Conservation (phyloP, 2,797 vertebrate species). For the Pteronotus mesoamericanus region DNA sequence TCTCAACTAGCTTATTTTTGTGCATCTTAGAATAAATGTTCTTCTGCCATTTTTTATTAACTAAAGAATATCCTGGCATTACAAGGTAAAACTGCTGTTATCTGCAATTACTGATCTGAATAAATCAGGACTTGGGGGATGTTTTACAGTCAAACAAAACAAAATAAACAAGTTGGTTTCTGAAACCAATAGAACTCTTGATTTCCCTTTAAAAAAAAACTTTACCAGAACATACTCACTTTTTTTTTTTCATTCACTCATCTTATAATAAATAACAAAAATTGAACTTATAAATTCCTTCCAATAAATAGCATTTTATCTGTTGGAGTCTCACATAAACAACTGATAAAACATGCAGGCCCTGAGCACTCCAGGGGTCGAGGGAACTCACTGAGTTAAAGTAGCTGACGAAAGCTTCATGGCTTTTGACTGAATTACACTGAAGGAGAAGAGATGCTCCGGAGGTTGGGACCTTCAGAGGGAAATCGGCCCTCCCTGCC, state of each 20-base stretch:
- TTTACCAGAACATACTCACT: neutral
- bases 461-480: neutral
- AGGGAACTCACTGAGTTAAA: neutral
- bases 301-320: neutral
- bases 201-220: neutral
- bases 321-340: neutral
- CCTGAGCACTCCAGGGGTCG: neutral
- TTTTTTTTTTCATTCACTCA: neutral
- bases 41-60: neutral
- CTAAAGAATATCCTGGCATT: constrained; percentile 15
- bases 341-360: neutral
- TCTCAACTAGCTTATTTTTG: neutral
- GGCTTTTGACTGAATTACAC: neutral
- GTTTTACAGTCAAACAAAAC: constrained; percentile 28
- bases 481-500: neutral
- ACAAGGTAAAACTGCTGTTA: neutral
- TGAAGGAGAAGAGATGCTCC: neutral
- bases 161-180: neutral
- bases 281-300: neutral
- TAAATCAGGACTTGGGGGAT: neutral
- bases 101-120: neutral
- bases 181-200: neutral
- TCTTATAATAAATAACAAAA: constrained; percentile 1
- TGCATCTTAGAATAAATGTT: neutral
- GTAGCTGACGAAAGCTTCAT: neutral